Evolutionary conservation across 2,888 invertebrate genomes (phyloP).

Genomic region (Embidobia sp.): DNA sequence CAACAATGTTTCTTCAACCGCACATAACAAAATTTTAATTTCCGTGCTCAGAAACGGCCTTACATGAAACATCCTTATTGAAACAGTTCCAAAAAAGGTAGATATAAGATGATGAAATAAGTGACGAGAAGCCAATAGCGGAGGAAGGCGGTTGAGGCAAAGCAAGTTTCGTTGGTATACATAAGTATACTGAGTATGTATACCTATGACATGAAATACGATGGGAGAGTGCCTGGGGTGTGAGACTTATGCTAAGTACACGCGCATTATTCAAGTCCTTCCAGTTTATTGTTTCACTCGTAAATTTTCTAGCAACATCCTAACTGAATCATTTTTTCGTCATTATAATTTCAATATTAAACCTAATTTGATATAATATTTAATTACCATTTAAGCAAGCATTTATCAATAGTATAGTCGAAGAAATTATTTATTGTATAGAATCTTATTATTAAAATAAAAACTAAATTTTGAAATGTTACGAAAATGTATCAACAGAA

Average conservation of each 20-base stretch:
- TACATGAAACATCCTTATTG: slow-evolving; percentile 43
- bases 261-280: slow-evolving; percentile 68
- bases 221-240: slow-evolving; percentile 80
- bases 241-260: slow-evolving; percentile 80
- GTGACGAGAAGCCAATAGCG: slow-evolving; percentile 10
- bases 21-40: slow-evolving; percentile 24
- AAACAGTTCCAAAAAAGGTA: slow-evolving; percentile 47
- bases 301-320: no score
- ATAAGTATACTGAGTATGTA: no score
- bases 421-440: no score
- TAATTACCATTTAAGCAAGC: no score
- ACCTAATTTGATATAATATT: no score
- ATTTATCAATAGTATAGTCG: no score
- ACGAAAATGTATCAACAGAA: no score
- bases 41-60: neutral
- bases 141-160: slow-evolving; percentile 53
- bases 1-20: slow-evolving; percentile 13
- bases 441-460: no score
- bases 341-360: no score
- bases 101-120: slow-evolving; percentile 20
- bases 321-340: no score
- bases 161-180: slow-evolving; percentile 60
- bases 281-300: no score
- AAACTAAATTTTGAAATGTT: no score
- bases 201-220: slow-evolving; percentile 77